phyloP scores from a whole-genome alignment of 2,797 vertebrate genomes.

The Acanthopagrus latus region DNA sequence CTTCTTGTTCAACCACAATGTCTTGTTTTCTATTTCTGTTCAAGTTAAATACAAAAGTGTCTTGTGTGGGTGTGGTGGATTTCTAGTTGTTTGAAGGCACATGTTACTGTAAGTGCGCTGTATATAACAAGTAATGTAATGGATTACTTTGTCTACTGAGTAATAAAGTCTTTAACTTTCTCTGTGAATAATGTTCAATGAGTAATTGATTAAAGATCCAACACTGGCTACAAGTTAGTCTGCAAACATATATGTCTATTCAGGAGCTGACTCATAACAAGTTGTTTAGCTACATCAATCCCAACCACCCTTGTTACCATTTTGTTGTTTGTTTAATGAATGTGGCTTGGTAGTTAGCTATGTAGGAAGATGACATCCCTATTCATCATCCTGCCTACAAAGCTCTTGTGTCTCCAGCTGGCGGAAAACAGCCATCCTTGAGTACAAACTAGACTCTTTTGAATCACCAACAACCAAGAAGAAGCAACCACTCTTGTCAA shows the following conservation, averaged over 20 bases:
- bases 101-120: background rate
- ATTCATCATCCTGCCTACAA: background rate
- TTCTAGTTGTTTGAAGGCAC: background rate
- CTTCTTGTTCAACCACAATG: slow-evolving; percentile 23
- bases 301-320: background rate
- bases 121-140: background rate
- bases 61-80: background rate
- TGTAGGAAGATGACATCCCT: background rate
- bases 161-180: slow-evolving; percentile 5
- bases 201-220: slow-evolving; percentile 15
- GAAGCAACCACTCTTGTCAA: slow-evolving; percentile 2
- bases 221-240: background rate
- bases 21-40: slow-evolving; percentile 10
- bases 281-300: slow-evolving; percentile 15
- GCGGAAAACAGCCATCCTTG: background rate
- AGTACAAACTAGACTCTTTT: slow-evolving; percentile 10
- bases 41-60: background rate
- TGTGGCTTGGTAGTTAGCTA: background rate
- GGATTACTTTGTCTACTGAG: background rate
- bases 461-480: slow-evolving; percentile 8
- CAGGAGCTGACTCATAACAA: background rate
- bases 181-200: background rate
- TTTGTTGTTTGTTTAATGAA: background rate
- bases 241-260: slow-evolving; percentile 13
- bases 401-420: slow-evolving; percentile 3